phyloP scores from a whole-genome alignment of 2,888 invertebrate species.

The Acanthoscelides obtectus region DNA sequence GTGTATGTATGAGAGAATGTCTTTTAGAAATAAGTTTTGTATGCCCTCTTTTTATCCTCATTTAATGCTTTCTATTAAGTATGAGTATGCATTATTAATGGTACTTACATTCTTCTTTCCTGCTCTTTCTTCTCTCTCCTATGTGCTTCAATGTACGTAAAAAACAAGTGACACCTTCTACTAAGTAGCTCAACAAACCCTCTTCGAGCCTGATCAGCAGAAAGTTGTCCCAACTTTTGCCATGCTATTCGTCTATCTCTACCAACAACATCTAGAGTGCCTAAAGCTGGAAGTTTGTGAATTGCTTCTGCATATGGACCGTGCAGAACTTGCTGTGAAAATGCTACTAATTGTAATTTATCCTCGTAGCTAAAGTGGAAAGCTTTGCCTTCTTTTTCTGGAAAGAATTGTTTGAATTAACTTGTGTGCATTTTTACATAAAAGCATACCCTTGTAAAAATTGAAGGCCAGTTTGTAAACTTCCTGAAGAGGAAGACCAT shows the following conservation, averaged over 20 bases:
- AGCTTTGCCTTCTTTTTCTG: slow-evolving; percentile 97
- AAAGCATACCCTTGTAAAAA: slow-evolving; percentile 82
- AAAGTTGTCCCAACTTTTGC: slow-evolving; percentile 85
- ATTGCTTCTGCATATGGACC: slow-evolving; percentile 73
- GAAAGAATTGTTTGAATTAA: slow-evolving; percentile 7
- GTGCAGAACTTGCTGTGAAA: slow-evolving; percentile 85
- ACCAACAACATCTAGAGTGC: slow-evolving; percentile 93
- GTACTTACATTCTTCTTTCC: slow-evolving; percentile 55
- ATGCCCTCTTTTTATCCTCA: too few species aligned
- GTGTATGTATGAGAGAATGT: too few species aligned
- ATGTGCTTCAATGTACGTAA: slow-evolving; percentile 87
- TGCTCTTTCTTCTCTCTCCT: slow-evolving; percentile 82
- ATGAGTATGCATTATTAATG: too few species aligned
- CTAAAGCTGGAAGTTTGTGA: slow-evolving; percentile 68
- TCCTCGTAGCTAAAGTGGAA: slow-evolving; percentile 92
- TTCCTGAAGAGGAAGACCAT: slow-evolving; percentile 69
- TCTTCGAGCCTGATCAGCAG: slow-evolving; percentile 82
- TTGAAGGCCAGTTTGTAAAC: slow-evolving; percentile 84
- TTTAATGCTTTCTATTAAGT: too few species aligned
- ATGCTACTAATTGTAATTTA: slow-evolving; percentile 84
- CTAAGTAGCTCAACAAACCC: slow-evolving; percentile 88
- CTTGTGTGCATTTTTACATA: not conserved
- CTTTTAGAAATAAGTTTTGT: too few species aligned
- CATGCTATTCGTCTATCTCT: slow-evolving; percentile 89
- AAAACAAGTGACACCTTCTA: slow-evolving; percentile 82